Evolutionary conservation across 1,140 invertebrate genomes (phyloP).

Genomic region (Cydia pomonella): DNA sequence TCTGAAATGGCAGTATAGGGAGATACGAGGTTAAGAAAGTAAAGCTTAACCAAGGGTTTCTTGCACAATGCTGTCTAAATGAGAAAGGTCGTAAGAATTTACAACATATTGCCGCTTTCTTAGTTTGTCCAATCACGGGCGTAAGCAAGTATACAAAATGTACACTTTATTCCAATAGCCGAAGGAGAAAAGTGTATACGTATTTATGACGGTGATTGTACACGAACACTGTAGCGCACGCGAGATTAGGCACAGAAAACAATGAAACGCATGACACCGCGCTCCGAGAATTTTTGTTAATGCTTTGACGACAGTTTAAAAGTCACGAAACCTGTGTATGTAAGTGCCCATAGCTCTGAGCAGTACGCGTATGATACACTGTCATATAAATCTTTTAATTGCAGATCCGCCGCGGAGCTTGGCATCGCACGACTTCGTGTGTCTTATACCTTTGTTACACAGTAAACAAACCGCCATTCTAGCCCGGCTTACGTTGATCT

Average conservation of each 20-base stretch:
- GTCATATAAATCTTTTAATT: no score
- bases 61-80: neutral
- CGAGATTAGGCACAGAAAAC: neutral
- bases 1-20: neutral
- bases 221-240: neutral
- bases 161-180: neutral
- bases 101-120: constrained; percentile 2
- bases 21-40: neutral
- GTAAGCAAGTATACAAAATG: neutral
- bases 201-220: neutral
- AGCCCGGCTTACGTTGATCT: constrained; percentile 24
- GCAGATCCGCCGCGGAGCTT: neutral
- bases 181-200: neutral
- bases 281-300: no score
- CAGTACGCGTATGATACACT: no score
- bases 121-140: neutral
- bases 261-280: neutral
- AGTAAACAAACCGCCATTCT: constrained; percentile 19
- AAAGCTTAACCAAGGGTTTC: neutral
- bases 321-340: no score
- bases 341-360: no score
- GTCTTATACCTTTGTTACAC: neutral
- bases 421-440: neutral
- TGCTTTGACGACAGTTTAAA: no score
- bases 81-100: neutral